Evolutionary conservation across 1,140 invertebrate species (phyloP), one percentile per base, ranked within the genome.

Genomic region (Capitella teleta): DNA sequence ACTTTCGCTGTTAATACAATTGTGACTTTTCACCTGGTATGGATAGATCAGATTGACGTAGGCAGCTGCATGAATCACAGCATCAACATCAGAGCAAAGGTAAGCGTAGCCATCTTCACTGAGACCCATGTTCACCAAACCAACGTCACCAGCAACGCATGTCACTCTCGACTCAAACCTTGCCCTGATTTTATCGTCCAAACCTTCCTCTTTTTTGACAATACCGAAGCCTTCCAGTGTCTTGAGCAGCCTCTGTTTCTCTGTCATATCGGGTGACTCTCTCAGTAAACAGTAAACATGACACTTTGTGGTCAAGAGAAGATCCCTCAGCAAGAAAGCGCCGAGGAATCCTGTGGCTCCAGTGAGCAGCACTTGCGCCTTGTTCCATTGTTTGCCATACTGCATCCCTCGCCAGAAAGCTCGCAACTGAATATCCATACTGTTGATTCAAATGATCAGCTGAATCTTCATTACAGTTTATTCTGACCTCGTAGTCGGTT

Each of bases 31-130:
- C 58, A 72, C 72, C 50, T 60, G 63, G 58, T 75, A 78, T 6
- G 76, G 75, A 51, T 76, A 75, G 23, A 73, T 69, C 8, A 78
- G 56, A 57, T 78, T 78, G 23, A 78, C 76, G 41, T 65, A 58
- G 23, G 76, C 76, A 14, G 75, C 76, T 21, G 76, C 68, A 59
- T 78, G 76, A 37, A 78, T 71, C 25, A 78, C 64, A 43, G 72
- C 65, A 53, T 78, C 76, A 26, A 76, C 67, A 40, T 76, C 75
- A 19, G 67, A 72, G 45, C 63, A 64, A 5, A 77, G 54, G 47
- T 70, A 71, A 12, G 60, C 62, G 52, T 74, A 77, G 34, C 74
- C 66, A 28, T 75, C 74, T 36, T 77, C 72, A 32, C 57, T 61
- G 42, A 78, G 51, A 10, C 76, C 76, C 55, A 78, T 63, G 41